phyloP scores from a whole-genome alignment of 2,888 invertebrate genomes.

The Hydropsyche betteni region DNA sequence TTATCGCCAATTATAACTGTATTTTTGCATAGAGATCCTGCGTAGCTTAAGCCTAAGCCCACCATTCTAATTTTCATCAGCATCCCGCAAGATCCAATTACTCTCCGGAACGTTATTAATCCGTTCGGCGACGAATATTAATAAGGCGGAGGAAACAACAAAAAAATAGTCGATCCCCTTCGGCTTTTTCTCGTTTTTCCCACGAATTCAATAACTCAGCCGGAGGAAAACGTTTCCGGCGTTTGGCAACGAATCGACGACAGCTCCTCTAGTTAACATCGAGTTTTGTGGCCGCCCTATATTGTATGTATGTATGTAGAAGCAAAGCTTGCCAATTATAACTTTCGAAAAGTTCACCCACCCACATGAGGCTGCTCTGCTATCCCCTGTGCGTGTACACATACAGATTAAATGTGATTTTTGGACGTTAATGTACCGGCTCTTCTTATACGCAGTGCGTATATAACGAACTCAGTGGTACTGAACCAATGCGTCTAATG shows the following conservation, averaged over 20 bases:
- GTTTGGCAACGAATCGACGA: constrained; percentile 24
- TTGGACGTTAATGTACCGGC: neutral
- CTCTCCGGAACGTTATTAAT: too few species aligned
- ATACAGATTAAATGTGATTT: constrained; percentile 27
- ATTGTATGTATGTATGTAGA: neutral
- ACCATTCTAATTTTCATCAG: too few species aligned
- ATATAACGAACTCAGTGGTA: too few species aligned
- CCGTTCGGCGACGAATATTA: too few species aligned
- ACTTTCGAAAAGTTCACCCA: constrained; percentile 12
- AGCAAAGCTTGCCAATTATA: constrained; percentile 27
- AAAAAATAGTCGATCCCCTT: neutral
- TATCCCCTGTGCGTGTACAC: too few species aligned
- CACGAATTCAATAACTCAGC: neutral
- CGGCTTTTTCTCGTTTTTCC: neutral
- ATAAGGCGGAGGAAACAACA: neutral
- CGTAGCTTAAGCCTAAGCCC: too few species aligned
- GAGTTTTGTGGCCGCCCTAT: neutral
- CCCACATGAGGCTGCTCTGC: neutral
- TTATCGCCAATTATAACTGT: constrained; percentile 15
- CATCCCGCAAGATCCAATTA: too few species aligned
- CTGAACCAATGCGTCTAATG: too few species aligned
- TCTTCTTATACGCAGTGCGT: too few species aligned
- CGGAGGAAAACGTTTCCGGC: neutral
- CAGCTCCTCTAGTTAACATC: neutral
- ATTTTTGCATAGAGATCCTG: neutral